Conservation (phyloP, 1,140 invertebrate genomes). For the Drosophila athabasca region DNA sequence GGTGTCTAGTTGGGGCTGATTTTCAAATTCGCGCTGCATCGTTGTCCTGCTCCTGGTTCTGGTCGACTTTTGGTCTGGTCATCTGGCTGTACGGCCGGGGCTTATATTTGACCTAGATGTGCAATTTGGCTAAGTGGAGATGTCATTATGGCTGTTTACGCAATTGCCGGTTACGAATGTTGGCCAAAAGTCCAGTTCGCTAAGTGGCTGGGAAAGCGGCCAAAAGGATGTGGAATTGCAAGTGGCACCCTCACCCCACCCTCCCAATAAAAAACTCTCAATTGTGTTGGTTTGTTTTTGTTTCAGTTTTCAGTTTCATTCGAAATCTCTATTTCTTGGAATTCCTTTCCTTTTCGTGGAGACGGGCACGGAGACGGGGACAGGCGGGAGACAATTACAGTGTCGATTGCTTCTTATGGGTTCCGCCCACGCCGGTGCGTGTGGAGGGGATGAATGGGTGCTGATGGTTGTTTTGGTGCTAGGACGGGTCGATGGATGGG, state of each 20-base stretch:
- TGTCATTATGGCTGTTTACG: conserved; percentile 3
- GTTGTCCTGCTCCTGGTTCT: not conserved
- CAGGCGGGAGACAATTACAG: too few species aligned
- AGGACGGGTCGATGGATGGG: too few species aligned
- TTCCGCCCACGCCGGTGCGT: too few species aligned
- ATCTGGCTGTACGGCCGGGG: too few species aligned
- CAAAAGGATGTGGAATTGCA: not conserved
- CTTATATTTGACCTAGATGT: too few species aligned
- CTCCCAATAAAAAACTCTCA: conserved; percentile 14
- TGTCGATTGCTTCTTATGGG: too few species aligned
- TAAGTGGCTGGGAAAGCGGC: conserved; percentile 21
- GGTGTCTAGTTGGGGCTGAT: conserved; percentile 28
- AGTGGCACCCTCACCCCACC: conserved; percentile 2
- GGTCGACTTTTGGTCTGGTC: not conserved
- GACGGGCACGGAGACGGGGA: too few species aligned
- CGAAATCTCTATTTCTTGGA: too few species aligned
- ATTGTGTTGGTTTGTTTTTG: not conserved
- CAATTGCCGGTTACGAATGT: not conserved
- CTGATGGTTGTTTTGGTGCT: too few species aligned
- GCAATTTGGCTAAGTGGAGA: too few species aligned
- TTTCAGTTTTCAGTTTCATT: conserved; percentile 22
- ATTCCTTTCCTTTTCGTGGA: too few species aligned
- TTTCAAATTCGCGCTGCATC: not conserved
- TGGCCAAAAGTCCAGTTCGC: not conserved
- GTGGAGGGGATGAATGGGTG: too few species aligned